These are phyloP conservation scores for Melanotus villosus DNA, from an alignment of 2,888 invertebrate species.

Conservation along the genomic window DNA sequence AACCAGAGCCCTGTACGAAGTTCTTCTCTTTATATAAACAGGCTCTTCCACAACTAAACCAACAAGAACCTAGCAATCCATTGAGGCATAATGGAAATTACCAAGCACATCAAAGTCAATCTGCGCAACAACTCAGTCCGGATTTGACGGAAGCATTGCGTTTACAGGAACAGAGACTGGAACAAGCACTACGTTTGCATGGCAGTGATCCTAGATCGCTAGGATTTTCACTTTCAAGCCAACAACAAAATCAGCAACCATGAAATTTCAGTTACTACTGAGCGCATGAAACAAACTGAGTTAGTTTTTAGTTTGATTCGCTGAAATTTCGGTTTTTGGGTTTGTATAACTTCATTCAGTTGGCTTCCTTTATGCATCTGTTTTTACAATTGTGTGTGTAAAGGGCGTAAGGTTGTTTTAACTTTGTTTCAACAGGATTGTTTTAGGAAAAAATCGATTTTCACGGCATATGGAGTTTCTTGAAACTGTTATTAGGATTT, in stretches of 20 bases:
- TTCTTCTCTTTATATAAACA: too few relatives aligned
- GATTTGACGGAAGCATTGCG: constrained; percentile 81
- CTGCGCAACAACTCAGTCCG: constrained; percentile 74
- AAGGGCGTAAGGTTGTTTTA: too few relatives aligned
- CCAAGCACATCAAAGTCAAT: constrained; percentile 64
- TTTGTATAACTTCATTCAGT: not conserved
- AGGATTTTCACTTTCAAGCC: constrained; percentile 77
- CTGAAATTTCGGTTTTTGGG: constrained; percentile 16
- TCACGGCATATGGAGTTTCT: too few relatives aligned
- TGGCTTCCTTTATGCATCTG: too few relatives aligned
- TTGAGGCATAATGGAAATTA: constrained; percentile 67
- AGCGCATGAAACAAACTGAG: constrained; percentile 65
- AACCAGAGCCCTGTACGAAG: not conserved
- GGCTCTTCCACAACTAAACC: constrained; percentile 67
- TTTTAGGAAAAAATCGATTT: too few relatives aligned
- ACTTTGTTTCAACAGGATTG: too few relatives aligned
- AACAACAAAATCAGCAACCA: constrained; percentile 74
- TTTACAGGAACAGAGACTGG: constrained; percentile 82
- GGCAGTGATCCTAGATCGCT: constrained; percentile 83
- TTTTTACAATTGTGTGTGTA: too few relatives aligned
- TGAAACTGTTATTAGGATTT: too few relatives aligned
- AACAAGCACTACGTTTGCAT: constrained; percentile 86
- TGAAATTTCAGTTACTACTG: constrained; percentile 89
- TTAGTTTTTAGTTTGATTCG: constrained; percentile 13
- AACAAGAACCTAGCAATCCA: constrained; percentile 66